These are phyloP conservation scores for Rhizomys pruinosus DNA, from an alignment of 2,113 vertebrate genomes.

Conservation along the genomic window DNA sequence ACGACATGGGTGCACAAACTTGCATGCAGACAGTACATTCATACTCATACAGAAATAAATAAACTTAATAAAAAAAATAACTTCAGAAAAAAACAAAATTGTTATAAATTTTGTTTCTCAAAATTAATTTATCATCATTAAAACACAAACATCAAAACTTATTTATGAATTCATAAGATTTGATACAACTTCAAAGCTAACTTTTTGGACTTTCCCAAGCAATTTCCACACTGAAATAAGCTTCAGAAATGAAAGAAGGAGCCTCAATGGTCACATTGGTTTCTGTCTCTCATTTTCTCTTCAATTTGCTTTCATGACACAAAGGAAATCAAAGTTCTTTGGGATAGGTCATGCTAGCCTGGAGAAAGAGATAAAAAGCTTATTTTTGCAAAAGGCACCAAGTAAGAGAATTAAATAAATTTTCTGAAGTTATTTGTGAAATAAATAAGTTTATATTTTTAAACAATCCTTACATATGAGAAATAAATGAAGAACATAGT, in stretches of 20 bases:
- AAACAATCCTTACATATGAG: neutral
- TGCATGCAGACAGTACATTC: no score
- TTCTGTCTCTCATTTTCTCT: conserved; percentile 40
- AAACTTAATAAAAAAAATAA: no score
- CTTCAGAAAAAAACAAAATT: neutral
- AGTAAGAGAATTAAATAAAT: conserved; percentile 35
- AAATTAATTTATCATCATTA: neutral
- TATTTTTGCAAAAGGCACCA: conserved; percentile 26
- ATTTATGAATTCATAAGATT: neutral
- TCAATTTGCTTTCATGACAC: conserved; percentile 28
- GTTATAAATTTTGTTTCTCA: neutral
- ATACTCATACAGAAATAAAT: no score
- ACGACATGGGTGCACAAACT: no score
- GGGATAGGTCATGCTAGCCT: neutral
- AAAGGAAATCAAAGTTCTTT: conserved; percentile 40
- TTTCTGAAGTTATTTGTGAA: conserved; percentile 31
- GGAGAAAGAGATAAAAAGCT: neutral
- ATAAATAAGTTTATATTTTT: conserved; percentile 17
- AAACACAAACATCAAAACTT: neutral
- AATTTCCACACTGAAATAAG: conserved; percentile 23
- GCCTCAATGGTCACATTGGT: neutral
- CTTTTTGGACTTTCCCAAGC: neutral
- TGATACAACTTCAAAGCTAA: neutral
- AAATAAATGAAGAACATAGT: neutral
- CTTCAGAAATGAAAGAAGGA: neutral